Base-by-base conservation (phyloP, 2,888 invertebrate species). In the Drosophila flavopinicola region DNA sequence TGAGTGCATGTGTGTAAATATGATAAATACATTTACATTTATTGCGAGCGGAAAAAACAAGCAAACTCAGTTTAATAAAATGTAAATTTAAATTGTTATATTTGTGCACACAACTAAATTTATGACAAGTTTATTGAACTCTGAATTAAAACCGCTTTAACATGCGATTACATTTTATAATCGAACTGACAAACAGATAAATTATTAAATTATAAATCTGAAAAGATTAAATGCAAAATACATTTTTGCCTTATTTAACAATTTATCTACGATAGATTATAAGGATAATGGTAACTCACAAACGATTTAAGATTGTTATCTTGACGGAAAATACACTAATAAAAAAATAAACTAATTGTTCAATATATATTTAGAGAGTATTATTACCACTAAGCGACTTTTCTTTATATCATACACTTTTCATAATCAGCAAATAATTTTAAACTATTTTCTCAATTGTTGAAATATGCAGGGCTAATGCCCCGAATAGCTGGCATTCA, bases 11-110 rank as follows among this genome's bases (percentile, higher is more conserved):
- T 48, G 42, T 52, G 42, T 45, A 42, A 37, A 35, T 37, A 41
- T 45, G 59, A 68, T 74, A 80, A 64, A 69, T 42, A 53, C 48
- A 72, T 68, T 66, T 33, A 56, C 58, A 66, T 65, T 60, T 54
- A 30, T 44, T 54, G 57, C 59, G 41, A 59, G 24, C 11, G 1
- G 27, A 33, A 56, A 58, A 29, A 32, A 17, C 25, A 47, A 45
- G 17, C 45, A 58, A 58, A 13, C 17, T 15, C 25, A 47, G 32
- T 48, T 47, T 30, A 65, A 72, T 64, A 41, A 45, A 45, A 60
- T 47, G 48, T 47, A 51, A 56, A 63, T 49, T 39, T 49, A 38
- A 44, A 54, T 57, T 57, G 17, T 25, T 38, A 23, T 48, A 66
- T 71, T 71, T 56, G 39, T 59, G 48, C 39, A 35, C 42, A 30